Base-by-base conservation (phyloP, 1,140 invertebrate species). In the Scaptomyza montana region DNA sequence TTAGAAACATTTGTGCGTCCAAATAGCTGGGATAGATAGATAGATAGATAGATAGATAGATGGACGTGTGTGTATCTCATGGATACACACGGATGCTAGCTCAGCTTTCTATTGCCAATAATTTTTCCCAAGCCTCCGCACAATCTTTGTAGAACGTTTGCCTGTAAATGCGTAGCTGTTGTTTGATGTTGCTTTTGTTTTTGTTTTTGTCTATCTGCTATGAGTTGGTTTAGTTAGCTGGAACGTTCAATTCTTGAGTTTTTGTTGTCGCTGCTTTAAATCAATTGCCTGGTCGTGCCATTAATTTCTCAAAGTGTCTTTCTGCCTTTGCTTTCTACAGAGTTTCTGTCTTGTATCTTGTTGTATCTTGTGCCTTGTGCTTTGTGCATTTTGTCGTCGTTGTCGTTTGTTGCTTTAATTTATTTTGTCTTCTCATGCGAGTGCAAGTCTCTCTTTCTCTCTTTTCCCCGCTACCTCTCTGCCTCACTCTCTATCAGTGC, bases 1-100 rank as follows among this genome's bases (percentile, higher is more conserved):
- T 80, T 80, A 81, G 78, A 81, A 80, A 80, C 78, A 80, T 80
- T 79, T 81, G 75, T 79, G 78, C 66, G 78, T 71, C 78, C 78
- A 80, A 80, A 80, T 80, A 67, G 78, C 62, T 55, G 41, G 33
- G 6, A 30, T 30, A 7, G 5, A 7, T 30, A 30, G 12, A 47
- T 54, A 54, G 47, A 55, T 65, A 47, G 43, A 33, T 41, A 7
- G 30, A 33, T 33, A 7, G 30, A 33, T 54, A 30, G 12, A 47
- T 59, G 30, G 5, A 7, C 30, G 30, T n/a, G n/a, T n/a, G n/a
- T n/a, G n/a, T 80, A 75, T 80, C 76, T 75, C 71, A 80, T 72
- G 73, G 77, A 79, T 79, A 76, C 33, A 36, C 33, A 36, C 78
- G 80, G 78, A 82, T 82, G 78, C 80, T 50, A 50, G 47, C 55